Evolutionary conservation across 2,888 invertebrate species (phyloP), one percentile per base, ranked within the genome.

Genomic region (Andrena marginata): DNA sequence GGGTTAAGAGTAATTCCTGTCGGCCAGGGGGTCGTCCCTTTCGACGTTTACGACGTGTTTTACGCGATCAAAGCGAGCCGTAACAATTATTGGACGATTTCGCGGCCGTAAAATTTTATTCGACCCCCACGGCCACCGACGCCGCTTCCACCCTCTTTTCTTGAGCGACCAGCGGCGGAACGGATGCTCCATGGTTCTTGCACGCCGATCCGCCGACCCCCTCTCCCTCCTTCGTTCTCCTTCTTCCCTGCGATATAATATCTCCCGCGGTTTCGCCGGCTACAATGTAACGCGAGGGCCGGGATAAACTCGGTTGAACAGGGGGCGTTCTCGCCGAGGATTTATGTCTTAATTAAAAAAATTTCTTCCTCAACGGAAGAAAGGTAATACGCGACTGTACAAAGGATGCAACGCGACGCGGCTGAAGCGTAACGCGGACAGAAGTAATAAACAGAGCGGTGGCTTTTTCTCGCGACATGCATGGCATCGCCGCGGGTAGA

Each of bases 21-120:
- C 85, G 89, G 80, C 86, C 86, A 86, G 87, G 85, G 85, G 87
- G 86, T 87, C 89, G 90, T 89, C 89, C 87, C 90, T 89, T 89
- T 87, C 89, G 93, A 93, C 93, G 86, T 94, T 94, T 94, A 94
- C 94, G 94, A 93, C 91, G 93, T 93, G 93, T 93, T 92, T 94
- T 93, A 93, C 92, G 93, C 93, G 93, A 93, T 93, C 93, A 92
- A 92, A 92, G 93, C 92, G 91, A 91, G 92, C 92, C 92, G 92
- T 93, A 93, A 93, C 93, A 93, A 94, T 93, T 93, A 93, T 94
- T 93, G 93, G 91, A 85, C 93, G 93, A 93, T 94, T 93, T 92
- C 90, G 93, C 90, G 91, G 91, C 92, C 91, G 92, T 94, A 93
- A 93, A 93, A 93, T 93, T 93, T 93, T 93, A 93, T 92, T 92